A percentile compares a stretch with the other conserved stretches of the same genome.
phyloP scores from a whole-genome alignment of 2,888 invertebrate species.

The Amphipyra berbera region DNA sequence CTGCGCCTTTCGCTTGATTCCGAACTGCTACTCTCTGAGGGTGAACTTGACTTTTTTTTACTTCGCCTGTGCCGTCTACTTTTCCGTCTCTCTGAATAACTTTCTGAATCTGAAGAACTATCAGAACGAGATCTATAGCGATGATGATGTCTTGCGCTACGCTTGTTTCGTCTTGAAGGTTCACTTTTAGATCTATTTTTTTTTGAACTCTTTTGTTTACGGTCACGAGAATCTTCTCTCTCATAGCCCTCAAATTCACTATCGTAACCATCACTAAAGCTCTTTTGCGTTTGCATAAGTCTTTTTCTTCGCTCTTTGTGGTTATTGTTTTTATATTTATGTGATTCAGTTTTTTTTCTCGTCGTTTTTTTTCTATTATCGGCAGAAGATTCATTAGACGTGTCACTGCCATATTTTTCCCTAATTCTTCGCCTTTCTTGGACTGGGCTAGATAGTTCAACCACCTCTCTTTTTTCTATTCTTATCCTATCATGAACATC shows the following conservation, averaged over 20 bases:
- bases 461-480: constrained; percentile 87
- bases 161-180: constrained; percentile 77
- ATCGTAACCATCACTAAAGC: constrained; percentile 88
- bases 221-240: constrained; percentile 68
- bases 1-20: constrained; percentile 82
- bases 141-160: constrained; percentile 71
- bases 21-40: constrained; percentile 83
- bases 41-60: constrained; percentile 80
- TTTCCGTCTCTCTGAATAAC: constrained; percentile 78
- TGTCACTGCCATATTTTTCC: constrained; percentile 74
- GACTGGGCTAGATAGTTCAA: constrained; percentile 84
- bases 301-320: constrained; percentile 79
- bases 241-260: constrained; percentile 77
- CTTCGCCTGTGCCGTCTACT: constrained; percentile 82
- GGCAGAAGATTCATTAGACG: constrained; percentile 84
- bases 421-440: constrained; percentile 72
- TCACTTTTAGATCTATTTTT: constrained; percentile 87
- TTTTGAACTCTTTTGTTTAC: constrained; percentile 72
- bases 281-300: constrained; percentile 78
- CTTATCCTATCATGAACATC: constrained; percentile 86
- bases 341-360: constrained; percentile 67
- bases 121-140: constrained; percentile 77
- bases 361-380: constrained; percentile 72
- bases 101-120: constrained; percentile 78
- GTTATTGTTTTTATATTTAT: constrained; percentile 73